These are phyloP conservation scores for Serripes groenlandicus DNA, from an alignment of 2,888 invertebrate genomes.

Conservation along the genomic window DNA sequence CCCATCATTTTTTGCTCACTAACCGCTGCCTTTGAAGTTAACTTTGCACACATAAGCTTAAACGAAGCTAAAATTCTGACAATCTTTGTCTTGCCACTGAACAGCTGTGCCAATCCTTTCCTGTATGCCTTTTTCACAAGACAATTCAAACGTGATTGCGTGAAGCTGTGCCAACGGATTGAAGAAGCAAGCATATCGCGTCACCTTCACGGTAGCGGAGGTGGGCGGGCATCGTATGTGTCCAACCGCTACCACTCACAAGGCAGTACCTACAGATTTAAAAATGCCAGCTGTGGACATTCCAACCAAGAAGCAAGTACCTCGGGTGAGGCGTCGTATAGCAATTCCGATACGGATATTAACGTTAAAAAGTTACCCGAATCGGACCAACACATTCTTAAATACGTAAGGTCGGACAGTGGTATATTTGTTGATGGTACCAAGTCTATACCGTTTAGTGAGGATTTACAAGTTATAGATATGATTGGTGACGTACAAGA, in stretches of 20 bases:
- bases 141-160: conserved; percentile 99
- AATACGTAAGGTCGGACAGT: conserved; percentile 53
- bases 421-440: conserved; percentile 28
- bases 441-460: conserved; percentile 30
- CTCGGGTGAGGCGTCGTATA: conserved; percentile 67
- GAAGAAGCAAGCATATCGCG: conserved; percentile 89
- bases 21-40: conserved; percentile 96
- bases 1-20: conserved; percentile 98
- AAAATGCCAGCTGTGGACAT: conserved; percentile 71
- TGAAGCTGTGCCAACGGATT: conserved; percentile 97
- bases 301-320: conserved; percentile 70
- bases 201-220: conserved; percentile 78
- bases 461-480: conserved; percentile 24
- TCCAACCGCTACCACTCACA: conserved; percentile 71
- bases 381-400: conserved; percentile 43
- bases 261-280: conserved; percentile 70
- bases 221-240: conserved; percentile 71
- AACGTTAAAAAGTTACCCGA: conserved; percentile 51
- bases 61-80: conserved; percentile 98
- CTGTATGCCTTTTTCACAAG: conserved; percentile 99
- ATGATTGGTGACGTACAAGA: not conserved
- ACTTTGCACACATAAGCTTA: conserved; percentile 92
- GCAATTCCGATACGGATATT: conserved; percentile 47
- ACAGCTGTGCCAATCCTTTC: conserved; percentile 99
- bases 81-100: conserved; percentile 97